Conservation (phyloP, 2,113 vertebrate species). For the Artemisiospiza belli region DNA sequence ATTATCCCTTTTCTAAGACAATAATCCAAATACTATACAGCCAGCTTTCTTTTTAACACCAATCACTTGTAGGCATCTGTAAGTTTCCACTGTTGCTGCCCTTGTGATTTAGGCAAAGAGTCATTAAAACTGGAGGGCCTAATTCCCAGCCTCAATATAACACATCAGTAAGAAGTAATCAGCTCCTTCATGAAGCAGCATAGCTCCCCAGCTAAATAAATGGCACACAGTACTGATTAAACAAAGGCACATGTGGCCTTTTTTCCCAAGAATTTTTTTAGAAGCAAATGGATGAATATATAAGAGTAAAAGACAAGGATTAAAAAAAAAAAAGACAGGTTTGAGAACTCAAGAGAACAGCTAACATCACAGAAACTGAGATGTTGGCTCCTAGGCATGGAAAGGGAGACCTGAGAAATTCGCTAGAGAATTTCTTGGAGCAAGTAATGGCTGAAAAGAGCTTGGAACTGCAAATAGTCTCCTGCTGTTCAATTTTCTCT, state of each 20-base stretch:
- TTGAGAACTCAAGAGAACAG: neutral
- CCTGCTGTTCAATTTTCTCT: constrained; percentile 1
- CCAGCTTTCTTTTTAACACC: neutral
- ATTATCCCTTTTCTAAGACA: neutral
- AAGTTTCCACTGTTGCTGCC: constrained; percentile 18
- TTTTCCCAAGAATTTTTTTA: neutral
- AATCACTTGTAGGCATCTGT: neutral
- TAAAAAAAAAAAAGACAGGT: neutral
- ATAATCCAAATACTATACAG: neutral
- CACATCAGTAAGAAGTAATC: constrained; percentile 21
- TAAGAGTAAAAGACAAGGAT: neutral
- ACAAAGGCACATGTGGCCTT: constrained; percentile 17
- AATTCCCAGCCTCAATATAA: constrained; percentile 30
- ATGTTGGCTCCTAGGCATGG: neutral
- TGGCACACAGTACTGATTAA: constrained; percentile 11
- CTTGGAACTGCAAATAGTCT: neutral
- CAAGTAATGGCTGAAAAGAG: neutral
- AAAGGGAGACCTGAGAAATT: neutral
- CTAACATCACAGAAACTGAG: neutral
- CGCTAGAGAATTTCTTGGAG: neutral
- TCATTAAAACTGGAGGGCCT: constrained; percentile 28
- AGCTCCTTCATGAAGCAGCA: constrained; percentile 16
- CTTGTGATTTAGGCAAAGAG: constrained; percentile 3
- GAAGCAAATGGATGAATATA: neutral
- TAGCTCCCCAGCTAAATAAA: constrained; percentile 35